Evolutionary conservation across 2,797 vertebrate species (phyloP).

Genomic region (Enteromius radiatus): DNA sequence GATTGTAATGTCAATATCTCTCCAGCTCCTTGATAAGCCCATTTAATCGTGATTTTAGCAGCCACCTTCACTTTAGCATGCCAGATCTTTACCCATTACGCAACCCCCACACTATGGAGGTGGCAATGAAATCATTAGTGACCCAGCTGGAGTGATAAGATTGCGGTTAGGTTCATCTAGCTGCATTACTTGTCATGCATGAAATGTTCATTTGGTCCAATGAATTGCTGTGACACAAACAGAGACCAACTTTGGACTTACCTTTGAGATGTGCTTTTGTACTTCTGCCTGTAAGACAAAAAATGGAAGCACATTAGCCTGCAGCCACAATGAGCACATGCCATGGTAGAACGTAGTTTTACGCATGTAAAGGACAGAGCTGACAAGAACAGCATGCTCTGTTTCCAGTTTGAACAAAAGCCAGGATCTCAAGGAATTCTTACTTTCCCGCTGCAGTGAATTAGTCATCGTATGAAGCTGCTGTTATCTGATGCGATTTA

Average conservation of each 20-base stretch:
- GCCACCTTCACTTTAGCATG: conserved; percentile 21
- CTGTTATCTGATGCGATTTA: neutral
- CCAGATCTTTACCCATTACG: conserved; percentile 25
- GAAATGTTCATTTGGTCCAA: conserved; percentile 44
- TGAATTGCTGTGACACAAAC: conserved; percentile 35
- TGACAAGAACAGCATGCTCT: conserved; percentile 11
- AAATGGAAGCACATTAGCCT: conserved; percentile 18
- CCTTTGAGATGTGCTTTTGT: conserved; percentile 71
- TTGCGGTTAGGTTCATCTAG: conserved; percentile 30
- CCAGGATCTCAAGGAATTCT: conserved; percentile 33
- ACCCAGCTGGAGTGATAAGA: conserved; percentile 46
- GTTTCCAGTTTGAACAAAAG: conserved; percentile 18
- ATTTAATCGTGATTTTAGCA: conserved; percentile 21
- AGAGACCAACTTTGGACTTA: conserved; percentile 56
- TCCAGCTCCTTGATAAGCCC: neutral
- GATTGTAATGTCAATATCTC: conserved; percentile 13
- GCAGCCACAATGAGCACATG: neutral
- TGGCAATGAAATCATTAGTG: conserved; percentile 46
- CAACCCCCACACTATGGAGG: conserved; percentile 36
- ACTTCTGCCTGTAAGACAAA: conserved; percentile 73
- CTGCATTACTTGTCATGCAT: conserved; percentile 47
- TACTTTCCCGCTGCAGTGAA: conserved; percentile 27
- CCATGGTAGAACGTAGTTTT: neutral
- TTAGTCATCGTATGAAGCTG: conserved; percentile 8
- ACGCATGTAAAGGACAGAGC: neutral